Conservation (phyloP, 2,797 vertebrate species). For the Molossus molossus region DNA sequence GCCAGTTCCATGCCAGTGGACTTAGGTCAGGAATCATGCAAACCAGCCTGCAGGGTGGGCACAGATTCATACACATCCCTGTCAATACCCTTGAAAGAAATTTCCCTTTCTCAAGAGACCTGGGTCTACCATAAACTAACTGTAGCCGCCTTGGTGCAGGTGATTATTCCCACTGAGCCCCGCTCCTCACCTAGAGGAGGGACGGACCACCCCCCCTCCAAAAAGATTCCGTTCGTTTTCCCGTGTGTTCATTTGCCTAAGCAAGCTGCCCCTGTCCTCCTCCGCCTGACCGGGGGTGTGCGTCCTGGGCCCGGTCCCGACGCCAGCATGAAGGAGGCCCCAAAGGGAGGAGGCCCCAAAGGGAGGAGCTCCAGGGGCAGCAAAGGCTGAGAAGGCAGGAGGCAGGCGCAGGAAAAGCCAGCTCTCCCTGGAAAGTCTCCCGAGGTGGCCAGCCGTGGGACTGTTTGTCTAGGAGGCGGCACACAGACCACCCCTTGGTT, state of each 20-base stretch:
- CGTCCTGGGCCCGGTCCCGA: not conserved
- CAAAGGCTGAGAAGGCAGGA: not conserved
- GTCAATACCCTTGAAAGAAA: not conserved
- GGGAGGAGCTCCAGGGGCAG: not conserved
- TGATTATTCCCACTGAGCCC: fast-evolving
- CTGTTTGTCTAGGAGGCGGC: not conserved
- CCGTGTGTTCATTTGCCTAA: not conserved
- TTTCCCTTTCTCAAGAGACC: not conserved
- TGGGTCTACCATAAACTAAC: not conserved
- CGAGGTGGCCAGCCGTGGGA: not conserved
- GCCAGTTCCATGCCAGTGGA: fast-evolving
- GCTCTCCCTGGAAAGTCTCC: not conserved
- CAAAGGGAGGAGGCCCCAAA: not conserved
- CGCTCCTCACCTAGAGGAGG: not conserved
- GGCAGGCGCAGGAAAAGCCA: not conserved
- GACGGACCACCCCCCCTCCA: not conserved
- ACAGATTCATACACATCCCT: not conserved
- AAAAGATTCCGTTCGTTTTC: not conserved
- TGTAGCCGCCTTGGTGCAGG: too few relatives aligned
- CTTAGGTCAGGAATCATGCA: not conserved
- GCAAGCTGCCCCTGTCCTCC: not conserved
- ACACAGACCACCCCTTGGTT: not conserved
- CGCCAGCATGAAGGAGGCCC: not conserved
- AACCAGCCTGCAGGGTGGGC: not conserved
- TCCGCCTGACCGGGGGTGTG: not conserved